Percentiles rank a stretch among this genome's conserved stretches.
These are phyloP conservation scores for Anser cygnoides DNA, from an alignment of 2,113 vertebrate genomes.

Conservation along the genomic window DNA sequence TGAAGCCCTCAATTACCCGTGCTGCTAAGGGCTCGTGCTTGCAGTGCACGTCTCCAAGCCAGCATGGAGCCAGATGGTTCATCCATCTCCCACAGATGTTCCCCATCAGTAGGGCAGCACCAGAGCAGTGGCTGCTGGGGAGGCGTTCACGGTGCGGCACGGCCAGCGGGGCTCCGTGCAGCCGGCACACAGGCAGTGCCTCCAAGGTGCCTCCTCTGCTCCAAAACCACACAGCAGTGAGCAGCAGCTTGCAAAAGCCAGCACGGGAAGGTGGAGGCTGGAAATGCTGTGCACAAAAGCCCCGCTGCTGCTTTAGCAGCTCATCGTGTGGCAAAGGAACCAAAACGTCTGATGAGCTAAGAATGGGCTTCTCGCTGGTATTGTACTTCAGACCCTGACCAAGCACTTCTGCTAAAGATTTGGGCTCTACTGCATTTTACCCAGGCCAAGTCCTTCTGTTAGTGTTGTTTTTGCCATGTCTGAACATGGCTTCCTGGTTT, in stretches of 20 bases:
- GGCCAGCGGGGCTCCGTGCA: neutral
- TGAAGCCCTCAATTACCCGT: neutral
- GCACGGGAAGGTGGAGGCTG: neutral
- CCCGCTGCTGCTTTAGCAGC: neutral
- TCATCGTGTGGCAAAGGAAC: rapidly evolving
- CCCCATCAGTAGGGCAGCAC: rapidly evolving
- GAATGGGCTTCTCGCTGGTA: constrained; percentile 37
- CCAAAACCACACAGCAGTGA: neutral
- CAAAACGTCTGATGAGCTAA: neutral
- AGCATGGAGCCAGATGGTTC: rapidly evolving
- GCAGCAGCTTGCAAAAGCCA: neutral
- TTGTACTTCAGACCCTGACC: constrained; percentile 67
- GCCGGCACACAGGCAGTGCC: neutral
- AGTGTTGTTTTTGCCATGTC: constrained; percentile 78
- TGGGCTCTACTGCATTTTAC: constrained; percentile 45
- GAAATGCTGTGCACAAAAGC: neutral
- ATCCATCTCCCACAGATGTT: neutral
- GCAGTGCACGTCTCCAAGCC: rapidly evolving
- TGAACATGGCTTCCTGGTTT: constrained; percentile 79
- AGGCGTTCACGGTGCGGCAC: rapidly evolving
- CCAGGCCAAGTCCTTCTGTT: constrained; percentile 89
- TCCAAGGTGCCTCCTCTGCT: neutral
- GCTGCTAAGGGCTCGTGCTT: neutral
- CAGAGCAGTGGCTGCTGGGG: rapidly evolving
- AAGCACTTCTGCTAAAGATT: constrained; percentile 55